A percentile compares a stretch with the other conserved stretches of the same genome.
phyloP scores from a whole-genome alignment of 2,888 invertebrate species.

The Dryobotodes eremita region DNA sequence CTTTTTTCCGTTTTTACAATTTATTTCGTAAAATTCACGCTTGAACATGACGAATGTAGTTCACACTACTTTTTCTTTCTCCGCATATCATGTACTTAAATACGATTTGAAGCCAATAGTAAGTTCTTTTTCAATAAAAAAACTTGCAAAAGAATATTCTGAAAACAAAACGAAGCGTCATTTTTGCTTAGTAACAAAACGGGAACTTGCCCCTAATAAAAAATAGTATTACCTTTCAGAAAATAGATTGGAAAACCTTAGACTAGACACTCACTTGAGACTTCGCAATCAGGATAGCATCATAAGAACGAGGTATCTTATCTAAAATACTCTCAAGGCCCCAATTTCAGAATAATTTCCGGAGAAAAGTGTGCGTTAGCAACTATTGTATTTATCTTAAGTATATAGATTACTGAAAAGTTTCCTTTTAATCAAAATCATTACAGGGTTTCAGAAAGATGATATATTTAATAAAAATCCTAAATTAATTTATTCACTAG shows the following conservation, averaged over 20 bases:
- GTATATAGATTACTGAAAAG: slow-evolving; percentile 7
- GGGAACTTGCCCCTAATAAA: slow-evolving; percentile 1
- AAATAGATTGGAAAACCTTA: slow-evolving; percentile 53
- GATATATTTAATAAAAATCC: neutral
- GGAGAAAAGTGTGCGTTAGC: neutral
- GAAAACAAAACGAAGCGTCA: neutral
- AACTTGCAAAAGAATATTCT: neutral
- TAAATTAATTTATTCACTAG: neutral
- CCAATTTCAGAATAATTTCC: slow-evolving; percentile 49
- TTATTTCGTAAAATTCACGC: neutral
- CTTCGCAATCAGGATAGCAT: slow-evolving; percentile 37
- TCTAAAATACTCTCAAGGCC: slow-evolving; percentile 35
- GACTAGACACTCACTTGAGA: slow-evolving; percentile 47
- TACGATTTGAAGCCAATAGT: neutral
- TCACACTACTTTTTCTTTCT: neutral
- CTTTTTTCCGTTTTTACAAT: neutral
- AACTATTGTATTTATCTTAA: neutral
- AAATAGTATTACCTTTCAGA: slow-evolving; percentile 40
- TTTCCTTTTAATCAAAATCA: neutral
- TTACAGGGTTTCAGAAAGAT: neutral
- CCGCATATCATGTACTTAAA: neutral
- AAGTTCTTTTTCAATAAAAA: neutral
- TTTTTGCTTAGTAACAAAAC: slow-evolving; percentile 5
- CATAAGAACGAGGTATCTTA: slow-evolving; percentile 27
- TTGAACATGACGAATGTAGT: neutral